Conservation (phyloP, 2,113 vertebrate species). For the Irena cyanogastra region DNA sequence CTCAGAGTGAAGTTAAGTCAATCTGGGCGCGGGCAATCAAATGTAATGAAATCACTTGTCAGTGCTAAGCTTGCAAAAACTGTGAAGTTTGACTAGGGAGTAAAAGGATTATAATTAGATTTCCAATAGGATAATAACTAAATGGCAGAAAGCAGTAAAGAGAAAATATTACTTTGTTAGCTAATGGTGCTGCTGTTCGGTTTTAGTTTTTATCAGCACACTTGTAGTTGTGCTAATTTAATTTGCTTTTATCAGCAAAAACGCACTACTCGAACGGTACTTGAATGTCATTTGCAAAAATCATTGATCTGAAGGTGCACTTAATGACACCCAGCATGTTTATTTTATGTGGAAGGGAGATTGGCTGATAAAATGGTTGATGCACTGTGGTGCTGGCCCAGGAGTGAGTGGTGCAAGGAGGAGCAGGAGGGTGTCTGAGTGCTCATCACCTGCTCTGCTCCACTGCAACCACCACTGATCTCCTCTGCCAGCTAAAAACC, state of each 20-base stretch:
- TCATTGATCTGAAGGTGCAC: constrained; percentile 76
- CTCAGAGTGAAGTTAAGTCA: constrained; percentile 78
- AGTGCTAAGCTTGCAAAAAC: constrained; percentile 91
- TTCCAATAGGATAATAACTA: constrained; percentile 88
- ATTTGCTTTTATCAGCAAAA: constrained; percentile 82
- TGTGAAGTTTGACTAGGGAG: constrained; percentile 87
- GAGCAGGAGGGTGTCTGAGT: neutral
- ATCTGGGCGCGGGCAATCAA: constrained; percentile 83
- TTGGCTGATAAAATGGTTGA: constrained; percentile 58
- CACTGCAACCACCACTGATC: neutral
- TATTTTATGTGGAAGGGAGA: constrained; percentile 69
- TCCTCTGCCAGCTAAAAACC: neutral
- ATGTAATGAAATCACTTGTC: constrained; percentile 92
- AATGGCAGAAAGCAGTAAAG: constrained; percentile 83
- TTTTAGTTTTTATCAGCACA: constrained; percentile 75
- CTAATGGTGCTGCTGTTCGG: constrained; percentile 77
- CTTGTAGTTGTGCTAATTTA: constrained; percentile 78
- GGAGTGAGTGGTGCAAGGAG: neutral
- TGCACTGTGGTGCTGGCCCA: neutral
- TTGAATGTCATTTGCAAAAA: constrained; percentile 79
- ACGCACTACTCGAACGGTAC: constrained; percentile 62
- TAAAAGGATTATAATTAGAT: constrained; percentile 91
- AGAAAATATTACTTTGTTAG: constrained; percentile 84
- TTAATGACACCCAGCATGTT: constrained; percentile 71
- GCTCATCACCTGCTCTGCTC: neutral